These are phyloP conservation scores for Coenonympha glycerion DNA, from an alignment of 2,888 invertebrate species.

Conservation along the genomic window DNA sequence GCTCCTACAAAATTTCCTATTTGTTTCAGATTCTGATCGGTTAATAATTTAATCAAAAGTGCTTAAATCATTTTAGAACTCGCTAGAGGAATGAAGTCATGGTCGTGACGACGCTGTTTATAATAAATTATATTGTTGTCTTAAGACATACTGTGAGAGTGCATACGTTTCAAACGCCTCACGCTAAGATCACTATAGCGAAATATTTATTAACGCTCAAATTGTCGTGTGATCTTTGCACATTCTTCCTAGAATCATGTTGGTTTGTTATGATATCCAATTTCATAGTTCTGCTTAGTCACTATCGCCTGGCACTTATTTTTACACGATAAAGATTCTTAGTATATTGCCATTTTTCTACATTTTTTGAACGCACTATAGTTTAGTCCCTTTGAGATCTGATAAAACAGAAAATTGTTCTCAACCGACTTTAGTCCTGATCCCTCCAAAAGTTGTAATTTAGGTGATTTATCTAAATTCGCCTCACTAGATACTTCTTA, in stretches of 20 bases:
- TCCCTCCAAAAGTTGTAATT: no score
- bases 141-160: constrained; percentile 26
- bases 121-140: constrained; percentile 32
- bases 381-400: no score
- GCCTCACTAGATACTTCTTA: no score
- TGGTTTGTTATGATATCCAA: neutral
- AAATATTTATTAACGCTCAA: constrained; percentile 20
- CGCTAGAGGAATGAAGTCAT: constrained; percentile 40
- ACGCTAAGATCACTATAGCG: constrained; percentile 10
- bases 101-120: constrained; percentile 37
- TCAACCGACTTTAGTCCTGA: no score
- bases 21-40: no score
- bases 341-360: no score
- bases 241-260: neutral
- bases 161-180: constrained; percentile 19
- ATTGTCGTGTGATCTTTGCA: constrained; percentile 6
- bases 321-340: no score
- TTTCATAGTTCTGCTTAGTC: neutral
- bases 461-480: no score
- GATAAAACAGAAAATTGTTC: no score
- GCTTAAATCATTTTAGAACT: constrained; percentile 32
- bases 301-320: no score
- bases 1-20: no score
- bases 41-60: constrained; percentile 28
- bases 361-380: no score